A percentile compares a stretch with the other conserved stretches of the same genome.
These are phyloP conservation scores for Hecatera dysodea DNA, from an alignment of 2,888 invertebrate genomes.

Conservation along the genomic window DNA sequence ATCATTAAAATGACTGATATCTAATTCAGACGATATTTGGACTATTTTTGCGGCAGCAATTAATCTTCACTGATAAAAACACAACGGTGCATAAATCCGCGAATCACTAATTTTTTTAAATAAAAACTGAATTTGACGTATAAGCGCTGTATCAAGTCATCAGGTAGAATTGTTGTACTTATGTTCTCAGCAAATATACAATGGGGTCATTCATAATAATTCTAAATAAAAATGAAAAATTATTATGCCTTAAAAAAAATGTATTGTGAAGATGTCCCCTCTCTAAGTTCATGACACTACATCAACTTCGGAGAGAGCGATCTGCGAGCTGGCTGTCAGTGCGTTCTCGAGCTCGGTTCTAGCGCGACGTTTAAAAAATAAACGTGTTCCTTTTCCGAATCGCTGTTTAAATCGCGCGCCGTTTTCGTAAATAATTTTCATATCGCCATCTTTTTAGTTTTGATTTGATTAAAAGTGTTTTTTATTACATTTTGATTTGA, in stretches of 20 bases:
- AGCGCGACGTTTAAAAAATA: slow-evolving; percentile 73
- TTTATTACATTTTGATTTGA: slow-evolving; percentile 46
- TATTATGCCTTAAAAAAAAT: slow-evolving; percentile 6
- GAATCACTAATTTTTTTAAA: background rate
- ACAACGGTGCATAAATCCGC: background rate
- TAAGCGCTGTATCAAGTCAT: background rate
- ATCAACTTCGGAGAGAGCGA: slow-evolving; percentile 81
- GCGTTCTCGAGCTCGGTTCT: slow-evolving; percentile 73
- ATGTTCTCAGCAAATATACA: background rate
- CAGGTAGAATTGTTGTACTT: background rate
- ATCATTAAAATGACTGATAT: background rate
- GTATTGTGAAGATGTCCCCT: slow-evolving; percentile 63
- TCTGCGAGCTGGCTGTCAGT: slow-evolving; percentile 78
- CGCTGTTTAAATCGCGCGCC: slow-evolving; percentile 75
- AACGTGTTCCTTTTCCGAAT: slow-evolving; percentile 73
- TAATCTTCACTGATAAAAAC: background rate
- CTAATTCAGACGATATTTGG: background rate
- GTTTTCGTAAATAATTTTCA: slow-evolving; percentile 64
- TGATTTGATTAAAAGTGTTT: slow-evolving; percentile 49
- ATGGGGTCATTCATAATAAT: background rate
- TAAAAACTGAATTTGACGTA: background rate
- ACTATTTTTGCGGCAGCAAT: background rate
- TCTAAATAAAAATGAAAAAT: slow-evolving; percentile 15
- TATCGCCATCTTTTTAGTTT: slow-evolving; percentile 35
- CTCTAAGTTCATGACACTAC: slow-evolving; percentile 76